Base-by-base conservation (phyloP, 2,888 invertebrate genomes). In the Sphaerophoria rueppellii region DNA sequence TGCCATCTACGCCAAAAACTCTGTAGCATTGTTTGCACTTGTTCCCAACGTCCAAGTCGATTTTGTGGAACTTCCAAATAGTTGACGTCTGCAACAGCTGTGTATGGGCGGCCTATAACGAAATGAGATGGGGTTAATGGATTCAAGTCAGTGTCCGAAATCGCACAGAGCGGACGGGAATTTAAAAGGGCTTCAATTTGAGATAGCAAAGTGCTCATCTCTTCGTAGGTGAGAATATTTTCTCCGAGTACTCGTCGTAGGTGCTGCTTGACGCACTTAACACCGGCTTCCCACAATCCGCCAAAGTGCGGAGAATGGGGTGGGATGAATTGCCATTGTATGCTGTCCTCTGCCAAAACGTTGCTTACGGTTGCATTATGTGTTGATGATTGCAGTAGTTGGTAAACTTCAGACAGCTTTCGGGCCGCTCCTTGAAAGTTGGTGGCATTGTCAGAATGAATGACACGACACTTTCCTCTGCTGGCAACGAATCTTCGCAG, bases 1-100 rank as follows among this genome's bases (percentile, higher is more conserved):
- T 61, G 69, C 82, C 86, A 87, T 34, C 82, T 57, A 9, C 70
- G 79, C 87, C 86, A 87, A 37, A 87, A 87, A 6, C 71, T 57
- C 65, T 86, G 78, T 9, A 65, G 48, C 79, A 79, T 82, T 12
- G 60, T 76, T 32, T 61, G 69, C 32, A 63, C 48, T 7, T 55
- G 16, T 40, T 74, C 57, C 37, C 57, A 72, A 16, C 72, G 34
- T 12, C 60, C 60, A 14, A 67, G 32, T 24, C 67, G 24, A 35
- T 67, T 67, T 5, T 11, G 16, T 37, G 67, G 40, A 40, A 52
- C 32, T 37, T 58, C 48, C 4, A 70, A 14, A 4, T 46, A 58
- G n/a, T 3, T 24, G 1, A 37, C 58, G 12, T 71, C 58, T 7
- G 11, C 58, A 14, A 71, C 7, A 6, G 71, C 71, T 4, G 48